phyloP scores from a whole-genome alignment of 1,140 invertebrate genomes.

The Drosophila yakuba region DNA sequence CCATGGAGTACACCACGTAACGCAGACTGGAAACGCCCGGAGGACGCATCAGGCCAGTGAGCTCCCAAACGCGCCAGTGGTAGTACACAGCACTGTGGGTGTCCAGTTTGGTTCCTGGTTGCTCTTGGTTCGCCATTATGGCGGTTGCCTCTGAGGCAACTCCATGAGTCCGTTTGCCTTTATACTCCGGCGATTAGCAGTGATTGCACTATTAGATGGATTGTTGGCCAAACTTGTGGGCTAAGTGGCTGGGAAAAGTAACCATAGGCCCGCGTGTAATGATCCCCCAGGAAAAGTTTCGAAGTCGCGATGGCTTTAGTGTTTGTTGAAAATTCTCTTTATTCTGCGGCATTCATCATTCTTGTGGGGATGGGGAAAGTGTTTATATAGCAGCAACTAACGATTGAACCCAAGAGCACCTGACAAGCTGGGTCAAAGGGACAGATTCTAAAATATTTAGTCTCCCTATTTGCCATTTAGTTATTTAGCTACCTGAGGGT shows the following conservation, averaged over 20 bases:
- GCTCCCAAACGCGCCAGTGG: constrained; percentile 69
- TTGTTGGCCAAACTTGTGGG: constrained; percentile 9
- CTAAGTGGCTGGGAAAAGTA: constrained; percentile 34
- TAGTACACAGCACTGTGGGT: constrained; percentile 60
- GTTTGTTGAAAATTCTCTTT: constrained; percentile 33
- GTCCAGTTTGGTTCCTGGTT: constrained; percentile 8
- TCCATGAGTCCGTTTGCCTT: neutral
- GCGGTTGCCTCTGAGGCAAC: neutral
- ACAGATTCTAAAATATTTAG: constrained; percentile 8
- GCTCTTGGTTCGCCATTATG: neutral
- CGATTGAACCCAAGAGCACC: constrained; percentile 1
- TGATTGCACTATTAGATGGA: constrained; percentile 5
- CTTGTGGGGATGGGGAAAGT: neutral
- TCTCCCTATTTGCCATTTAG: constrained; percentile 8
- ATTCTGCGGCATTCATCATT: constrained; percentile 27
- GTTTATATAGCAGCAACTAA: constrained; percentile 1
- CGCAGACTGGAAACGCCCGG: neutral
- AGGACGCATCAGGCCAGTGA: constrained; percentile 56
- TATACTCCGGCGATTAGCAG: constrained; percentile 13
- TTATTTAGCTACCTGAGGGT: constrained; percentile 10
- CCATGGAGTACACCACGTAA: constrained; percentile 34
- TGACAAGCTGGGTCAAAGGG: constrained; percentile 20
- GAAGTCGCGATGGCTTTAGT: neutral
- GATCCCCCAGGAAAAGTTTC: constrained; percentile 18
- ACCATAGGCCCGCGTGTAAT: neutral